These are phyloP conservation scores for Amblyornis subalaris DNA, from an alignment of 2,113 vertebrate species.

Conservation along the genomic window DNA sequence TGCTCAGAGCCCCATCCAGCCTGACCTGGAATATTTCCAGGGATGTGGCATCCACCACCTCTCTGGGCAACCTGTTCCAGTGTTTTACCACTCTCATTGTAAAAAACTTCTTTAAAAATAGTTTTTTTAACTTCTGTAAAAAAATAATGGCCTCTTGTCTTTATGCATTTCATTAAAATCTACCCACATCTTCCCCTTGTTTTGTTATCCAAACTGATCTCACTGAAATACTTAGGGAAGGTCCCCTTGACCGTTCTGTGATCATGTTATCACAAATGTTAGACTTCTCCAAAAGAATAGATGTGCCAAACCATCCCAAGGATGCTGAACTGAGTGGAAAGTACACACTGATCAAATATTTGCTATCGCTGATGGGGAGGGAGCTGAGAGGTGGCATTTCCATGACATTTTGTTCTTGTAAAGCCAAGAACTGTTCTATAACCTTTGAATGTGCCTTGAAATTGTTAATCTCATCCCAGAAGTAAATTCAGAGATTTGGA, in stretches of 20 bases:
- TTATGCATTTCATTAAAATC: neutral
- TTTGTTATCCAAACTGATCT: neutral
- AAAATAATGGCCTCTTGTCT: neutral
- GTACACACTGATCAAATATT: conserved; percentile 16
- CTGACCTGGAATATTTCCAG: neutral
- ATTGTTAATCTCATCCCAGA: neutral
- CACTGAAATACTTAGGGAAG: neutral
- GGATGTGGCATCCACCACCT: neutral
- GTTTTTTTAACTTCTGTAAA: neutral
- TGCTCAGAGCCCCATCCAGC: neutral
- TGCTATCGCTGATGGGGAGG: neutral
- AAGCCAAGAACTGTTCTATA: conserved; percentile 15
- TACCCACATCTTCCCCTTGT: neutral
- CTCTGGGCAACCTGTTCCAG: neutral
- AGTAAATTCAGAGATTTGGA: neutral
- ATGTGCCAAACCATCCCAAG: neutral
- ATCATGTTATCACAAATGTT: neutral
- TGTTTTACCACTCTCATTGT: neutral
- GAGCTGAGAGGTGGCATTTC: neutral
- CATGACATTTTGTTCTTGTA: conserved; percentile 51
- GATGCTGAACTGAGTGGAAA: conserved; percentile 35
- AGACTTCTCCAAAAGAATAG: neutral
- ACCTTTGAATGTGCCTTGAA: conserved; percentile 18
- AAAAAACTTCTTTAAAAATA: neutral
- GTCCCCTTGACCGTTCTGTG: neutral